These are phyloP conservation scores for Odontomachus brunneus DNA, from an alignment of 1,140 invertebrate genomes.

Conservation along the genomic window DNA sequence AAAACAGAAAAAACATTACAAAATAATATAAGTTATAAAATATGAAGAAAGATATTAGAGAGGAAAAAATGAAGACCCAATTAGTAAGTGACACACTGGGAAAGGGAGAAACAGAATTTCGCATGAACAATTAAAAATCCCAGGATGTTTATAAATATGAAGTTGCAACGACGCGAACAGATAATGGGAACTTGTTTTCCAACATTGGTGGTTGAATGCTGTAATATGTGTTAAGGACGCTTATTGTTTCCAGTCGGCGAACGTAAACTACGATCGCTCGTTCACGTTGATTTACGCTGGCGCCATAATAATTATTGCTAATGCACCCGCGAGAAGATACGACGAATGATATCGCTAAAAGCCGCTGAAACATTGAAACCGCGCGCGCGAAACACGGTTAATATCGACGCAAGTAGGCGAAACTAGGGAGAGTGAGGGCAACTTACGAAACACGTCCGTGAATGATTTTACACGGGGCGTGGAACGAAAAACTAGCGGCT, in stretches of 20 bases:
- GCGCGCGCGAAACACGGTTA: slow-evolving; percentile 15
- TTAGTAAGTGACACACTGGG: too few species aligned
- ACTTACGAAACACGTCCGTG: slow-evolving; percentile 20
- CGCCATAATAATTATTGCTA: slow-evolving; percentile 50
- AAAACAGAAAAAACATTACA: too few species aligned
- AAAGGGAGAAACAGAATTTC: too few species aligned
- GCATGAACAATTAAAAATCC: background rate
- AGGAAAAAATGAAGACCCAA: too few species aligned
- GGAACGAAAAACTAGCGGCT: background rate
- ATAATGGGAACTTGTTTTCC: slow-evolving; percentile 6
- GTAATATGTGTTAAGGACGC: slow-evolving; percentile 18
- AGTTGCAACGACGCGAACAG: background rate
- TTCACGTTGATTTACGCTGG: slow-evolving; percentile 40
- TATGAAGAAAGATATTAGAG: too few species aligned
- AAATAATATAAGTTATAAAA: too few species aligned
- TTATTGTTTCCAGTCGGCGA: slow-evolving; percentile 41
- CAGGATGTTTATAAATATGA: slow-evolving; percentile 4
- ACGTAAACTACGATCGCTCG: slow-evolving; percentile 50
- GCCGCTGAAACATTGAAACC: slow-evolving; percentile 51
- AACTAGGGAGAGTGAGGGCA: background rate
- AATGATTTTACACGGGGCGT: background rate
- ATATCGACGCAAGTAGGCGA: background rate
- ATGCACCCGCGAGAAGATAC: slow-evolving; percentile 54
- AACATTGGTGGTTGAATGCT: background rate
- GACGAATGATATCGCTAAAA: slow-evolving; percentile 53